Base-by-base conservation (phyloP, 2,888 invertebrate species). In the Pharmacophagus antenor region DNA sequence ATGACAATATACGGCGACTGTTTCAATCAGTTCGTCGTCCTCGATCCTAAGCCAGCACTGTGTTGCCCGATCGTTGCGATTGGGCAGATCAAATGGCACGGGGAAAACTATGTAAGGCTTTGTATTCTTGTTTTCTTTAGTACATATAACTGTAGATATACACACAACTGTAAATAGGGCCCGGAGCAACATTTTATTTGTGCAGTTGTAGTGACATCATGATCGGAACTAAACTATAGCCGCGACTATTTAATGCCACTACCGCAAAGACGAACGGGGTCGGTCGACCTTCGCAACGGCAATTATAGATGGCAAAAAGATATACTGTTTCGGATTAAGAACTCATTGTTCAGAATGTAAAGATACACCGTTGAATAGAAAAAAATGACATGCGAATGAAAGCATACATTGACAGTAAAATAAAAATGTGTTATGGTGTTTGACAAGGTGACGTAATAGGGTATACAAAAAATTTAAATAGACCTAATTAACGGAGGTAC, bases 21-120 rank as follows among this genome's bases (percentile, higher is more conserved):
- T 88, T 64, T 87, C 87, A n/a, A 79, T 77, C 15, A 88, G 31
- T 56, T 88, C 88, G 0, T 70, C 67, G 65, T 88, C 89, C 67
- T 90, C 88, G 22, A 90, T 79, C 50, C 89, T 69, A 17, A 90
- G 67, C 85, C 88, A 90, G 70, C 89, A 90, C 63, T 90, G 89
- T 0, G 84, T 75, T 1, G 89, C 69, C 37, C 84, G 84, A 18
- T 89, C 89, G 74, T 88, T 90, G 6, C 89, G 78, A 65, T 70
- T 76, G 15, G 89, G 89, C 56, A 88, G 63, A 44, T 87, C 84
- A 58, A 89, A 71, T 7, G 89, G 89, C 58, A 89, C 68, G 1
- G 88, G 88, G 22, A 87, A 73, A 41, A 78, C 64, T 50, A 70
- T 25, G 56, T 80, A 77, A 17, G 82, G 77, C 25, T 64, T 80